A percentile compares a stretch with the other conserved stretches of the same genome.
Conservation (phyloP, 2,113 vertebrate genomes). For the Coreoperca whiteheadi region DNA sequence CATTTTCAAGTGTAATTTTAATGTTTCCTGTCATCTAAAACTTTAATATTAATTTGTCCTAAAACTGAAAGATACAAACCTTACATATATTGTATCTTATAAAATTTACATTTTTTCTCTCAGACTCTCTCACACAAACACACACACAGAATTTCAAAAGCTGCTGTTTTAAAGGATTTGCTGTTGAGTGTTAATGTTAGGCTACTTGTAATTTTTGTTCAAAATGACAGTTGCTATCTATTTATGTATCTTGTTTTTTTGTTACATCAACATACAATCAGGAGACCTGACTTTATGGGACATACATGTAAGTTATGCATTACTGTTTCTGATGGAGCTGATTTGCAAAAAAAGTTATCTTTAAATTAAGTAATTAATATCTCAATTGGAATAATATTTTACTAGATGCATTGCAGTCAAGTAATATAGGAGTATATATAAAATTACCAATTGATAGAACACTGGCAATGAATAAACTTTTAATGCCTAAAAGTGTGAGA, state of each 20-base stretch:
- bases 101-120: too few species aligned
- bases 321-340: not conserved
- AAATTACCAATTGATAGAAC: not conserved
- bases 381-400: not conserved
- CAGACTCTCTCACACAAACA: too few species aligned
- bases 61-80: not conserved
- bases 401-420: not conserved
- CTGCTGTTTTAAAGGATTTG: not conserved
- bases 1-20: not conserved
- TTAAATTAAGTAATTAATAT: not conserved
- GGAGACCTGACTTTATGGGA: not conserved
- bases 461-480: not conserved
- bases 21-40: not conserved
- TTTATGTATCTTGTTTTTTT: not conserved
- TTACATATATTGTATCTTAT: not conserved
- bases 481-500: not conserved
- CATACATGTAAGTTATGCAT: not conserved
- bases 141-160: not conserved
- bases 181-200: not conserved
- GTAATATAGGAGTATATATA: not conserved
- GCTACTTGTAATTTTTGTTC: not conserved
- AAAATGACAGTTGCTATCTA: not conserved
- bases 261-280: conserved; percentile 10
- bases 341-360: conserved; percentile 15
- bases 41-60: not conserved